Base-by-base conservation (phyloP, 2,113 vertebrate species). In the Alouatta palliata region DNA sequence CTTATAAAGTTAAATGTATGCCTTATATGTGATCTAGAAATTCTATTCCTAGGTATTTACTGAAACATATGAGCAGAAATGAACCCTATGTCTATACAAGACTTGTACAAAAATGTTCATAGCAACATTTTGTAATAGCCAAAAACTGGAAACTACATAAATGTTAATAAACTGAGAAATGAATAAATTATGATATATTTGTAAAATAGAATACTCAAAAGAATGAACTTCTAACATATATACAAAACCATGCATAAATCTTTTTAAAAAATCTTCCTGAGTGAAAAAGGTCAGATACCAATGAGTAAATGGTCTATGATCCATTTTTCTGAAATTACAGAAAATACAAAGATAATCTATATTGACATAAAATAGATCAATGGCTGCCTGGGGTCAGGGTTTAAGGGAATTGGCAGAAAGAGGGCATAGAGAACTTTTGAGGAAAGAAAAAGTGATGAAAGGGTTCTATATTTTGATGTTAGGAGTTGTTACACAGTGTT, bases 311-410 rank as follows among this genome's bases (percentile, higher is more conserved):
- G 45, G 45, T 71, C 16, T 56, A 43, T 54, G 35, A n/a, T 52
- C 8, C n/a, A 73, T 64, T n/a, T 87, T 92, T 66, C 35, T 40
- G 14, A 91, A 70, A 43, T 37, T 87, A 30, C 35, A 43, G 52
- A 92, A 88, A 88, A 88, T 21, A 45, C 32, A 76, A 77, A 77
- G 45, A 77, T 82, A 92, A 92, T 83, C 77, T 93, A 58, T 93
- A 83, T 49, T 83, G 12, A 58, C 40, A 56, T 54, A 81, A 92
- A 30, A 32, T 14, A 64, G 12, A 32, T 32, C 27, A 14, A 13
- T 64, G 61, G 61, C 30, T 75, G 37, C 5, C 43, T 96, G 32
- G 61, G 40, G 14, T 17, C 40, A 80, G 54, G 43, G 1, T 37
- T 58, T 37, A 19, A 30, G 27, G n/a, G 11, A 68, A 92, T 71